Base-by-base conservation (phyloP, 2,888 invertebrate species). In the Pachydiplax longipennis region DNA sequence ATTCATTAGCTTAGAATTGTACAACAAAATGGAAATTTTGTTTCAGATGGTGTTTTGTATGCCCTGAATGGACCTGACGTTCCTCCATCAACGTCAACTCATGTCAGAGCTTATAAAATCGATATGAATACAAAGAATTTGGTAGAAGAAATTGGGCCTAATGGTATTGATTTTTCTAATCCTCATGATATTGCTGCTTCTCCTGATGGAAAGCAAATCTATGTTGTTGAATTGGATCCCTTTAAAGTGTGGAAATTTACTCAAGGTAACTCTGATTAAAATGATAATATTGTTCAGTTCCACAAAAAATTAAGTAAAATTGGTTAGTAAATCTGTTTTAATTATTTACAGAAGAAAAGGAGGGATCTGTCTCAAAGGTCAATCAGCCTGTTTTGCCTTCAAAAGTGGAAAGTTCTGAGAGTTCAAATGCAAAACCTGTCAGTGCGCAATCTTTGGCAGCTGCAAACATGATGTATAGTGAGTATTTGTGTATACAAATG, bases 181-280 rank as follows among this genome's bases (percentile, higher is more conserved):
- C 98, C 98, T 0, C 98, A 98, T 94, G 98, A 97, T 93, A 94
- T 98, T 4, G 96, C 96, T n/a, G 96, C 96, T 0, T 95, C 96
- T 0, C 93, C 94, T 0, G 96, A 97, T 94, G 97, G 97, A 40
- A 94, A 94, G 82, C 93, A 94, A 90, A 95, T 98, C 13, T 98
- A 96, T 93, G 97, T 98, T 0, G 97, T 97, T 0, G 98, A 98
- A 93, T 94, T 98, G 35, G 95, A 96, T 93, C 96, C 96, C 0
- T 95, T 95, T 92, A 95, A 94, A 91, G 95, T 97, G 81, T 96
- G 96, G 94, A 96, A 95, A 93, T 96, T 95, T 92, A 90, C 92
- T 80, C 91, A 91, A 91, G 91, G 48, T 8, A 53, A 15, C 12
- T 13, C 13, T 22, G 48, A 18, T 40, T n/a, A 53, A 81, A 18